A percentile compares a stretch with the other conserved stretches of the same genome.
phyloP scores from a whole-genome alignment of 2,113 vertebrate genomes.

The Dipodomys stephensi region DNA sequence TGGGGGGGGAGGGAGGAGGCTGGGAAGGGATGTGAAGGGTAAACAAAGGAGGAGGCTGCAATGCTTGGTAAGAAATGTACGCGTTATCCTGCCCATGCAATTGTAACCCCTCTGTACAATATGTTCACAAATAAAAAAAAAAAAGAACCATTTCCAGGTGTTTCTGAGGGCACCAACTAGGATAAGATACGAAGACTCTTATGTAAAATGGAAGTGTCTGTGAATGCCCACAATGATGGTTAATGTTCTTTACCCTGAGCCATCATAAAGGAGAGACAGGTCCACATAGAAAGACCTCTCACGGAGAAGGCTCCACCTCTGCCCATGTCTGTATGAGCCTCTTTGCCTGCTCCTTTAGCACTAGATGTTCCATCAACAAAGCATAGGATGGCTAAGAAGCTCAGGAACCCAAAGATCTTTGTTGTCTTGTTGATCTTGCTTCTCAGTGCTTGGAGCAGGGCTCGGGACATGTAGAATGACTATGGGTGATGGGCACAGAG shows the following conservation, averaged over 20 bases:
- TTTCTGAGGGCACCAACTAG: neutral
- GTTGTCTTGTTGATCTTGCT: neutral
- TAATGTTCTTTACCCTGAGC: neutral
- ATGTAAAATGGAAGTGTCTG: too few species aligned
- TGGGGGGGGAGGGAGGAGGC: too few species aligned
- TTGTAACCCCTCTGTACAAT: too few species aligned
- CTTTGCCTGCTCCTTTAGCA: neutral
- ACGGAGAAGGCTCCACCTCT: too few species aligned
- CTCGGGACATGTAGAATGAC: neutral
- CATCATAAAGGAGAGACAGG: neutral
- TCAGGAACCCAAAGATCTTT: neutral
- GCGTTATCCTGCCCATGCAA: too few species aligned
- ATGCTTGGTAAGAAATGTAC: too few species aligned
- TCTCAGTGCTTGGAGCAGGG: neutral
- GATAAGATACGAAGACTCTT: fast-evolving
- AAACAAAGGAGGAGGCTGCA: too few species aligned
- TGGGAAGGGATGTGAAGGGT: too few species aligned
- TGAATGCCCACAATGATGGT: fast-evolving
- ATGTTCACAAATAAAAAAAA: too few species aligned
- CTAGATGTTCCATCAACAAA: neutral
- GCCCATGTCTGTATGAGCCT: fast-evolving
- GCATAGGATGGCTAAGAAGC: neutral
- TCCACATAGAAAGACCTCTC: neutral
- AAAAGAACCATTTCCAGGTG: too few species aligned
- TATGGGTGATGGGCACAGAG: neutral